Evolutionary conservation across 2,797 vertebrate genomes (phyloP).

Genomic region (Fringilla coelebs): DNA sequence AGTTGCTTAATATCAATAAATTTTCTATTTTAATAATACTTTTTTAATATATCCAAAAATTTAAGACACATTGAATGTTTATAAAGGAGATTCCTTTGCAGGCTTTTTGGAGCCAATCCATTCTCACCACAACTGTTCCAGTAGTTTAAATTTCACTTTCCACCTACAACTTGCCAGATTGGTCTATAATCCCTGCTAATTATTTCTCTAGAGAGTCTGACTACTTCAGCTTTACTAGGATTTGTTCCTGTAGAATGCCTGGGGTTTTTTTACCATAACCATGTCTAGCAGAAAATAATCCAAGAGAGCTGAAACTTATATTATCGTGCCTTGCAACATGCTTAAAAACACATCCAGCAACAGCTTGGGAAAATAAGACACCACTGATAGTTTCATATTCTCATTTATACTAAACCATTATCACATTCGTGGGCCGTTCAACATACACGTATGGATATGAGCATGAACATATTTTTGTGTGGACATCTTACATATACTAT

Average conservation of each 20-base stretch:
- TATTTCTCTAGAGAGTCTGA: conserved; percentile 6
- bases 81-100: neutral
- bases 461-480: neutral
- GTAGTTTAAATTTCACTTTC: conserved; percentile 19
- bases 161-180: neutral
- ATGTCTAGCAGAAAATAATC: neutral
- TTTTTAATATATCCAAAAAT: neutral
- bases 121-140: neutral
- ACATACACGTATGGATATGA: neutral
- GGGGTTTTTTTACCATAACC: neutral
- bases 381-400: neutral
- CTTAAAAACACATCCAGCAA: neutral
- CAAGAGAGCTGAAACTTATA: neutral
- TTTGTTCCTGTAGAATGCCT: neutral
- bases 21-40: neutral
- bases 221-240: neutral
- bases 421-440: neutral
- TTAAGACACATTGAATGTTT: neutral
- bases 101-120: neutral
- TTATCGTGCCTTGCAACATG: neutral
- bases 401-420: neutral
- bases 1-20: neutral
- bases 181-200: conserved; percentile 29
- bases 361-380: neutral
- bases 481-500: neutral